These are phyloP conservation scores for Miichthys miiuy DNA, from an alignment of 2,797 vertebrate genomes.

Conservation along the genomic window DNA sequence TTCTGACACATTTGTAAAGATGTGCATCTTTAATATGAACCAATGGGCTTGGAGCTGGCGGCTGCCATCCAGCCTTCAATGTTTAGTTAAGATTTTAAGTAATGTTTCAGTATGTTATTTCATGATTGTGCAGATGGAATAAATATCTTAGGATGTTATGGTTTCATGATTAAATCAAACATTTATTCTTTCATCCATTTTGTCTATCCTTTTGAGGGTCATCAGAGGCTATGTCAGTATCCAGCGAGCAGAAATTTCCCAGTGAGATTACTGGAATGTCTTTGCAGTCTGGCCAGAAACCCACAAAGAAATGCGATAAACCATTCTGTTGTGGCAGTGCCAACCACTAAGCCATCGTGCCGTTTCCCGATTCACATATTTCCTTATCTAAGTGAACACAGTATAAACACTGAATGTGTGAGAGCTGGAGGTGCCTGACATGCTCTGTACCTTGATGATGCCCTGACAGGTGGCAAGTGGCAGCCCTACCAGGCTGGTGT, in stretches of 20 bases:
- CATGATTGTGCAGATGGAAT: not conserved
- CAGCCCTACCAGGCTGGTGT: slow-evolving; percentile 88
- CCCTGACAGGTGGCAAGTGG: slow-evolving; percentile 97
- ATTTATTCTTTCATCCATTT: not conserved
- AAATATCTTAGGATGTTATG: not conserved
- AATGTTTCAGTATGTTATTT: not conserved
- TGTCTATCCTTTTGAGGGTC: not conserved
- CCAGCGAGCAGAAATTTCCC: too few species aligned
- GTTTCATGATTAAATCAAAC: slow-evolving; percentile 6
- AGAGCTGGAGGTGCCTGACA: not conserved
- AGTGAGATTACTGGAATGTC: too few species aligned
- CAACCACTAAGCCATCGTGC: not conserved
- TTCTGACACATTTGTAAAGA: not conserved
- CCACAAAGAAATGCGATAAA: not conserved
- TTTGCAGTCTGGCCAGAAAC: not conserved
- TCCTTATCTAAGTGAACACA: not conserved
- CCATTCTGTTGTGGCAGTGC: not conserved
- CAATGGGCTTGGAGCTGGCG: not conserved
- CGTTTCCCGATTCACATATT: not conserved
- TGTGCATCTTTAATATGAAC: not conserved
- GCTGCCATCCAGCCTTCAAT: too few species aligned
- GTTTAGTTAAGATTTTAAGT: not conserved
- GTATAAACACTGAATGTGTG: slow-evolving; percentile 1
- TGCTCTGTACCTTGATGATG: slow-evolving; percentile 92
- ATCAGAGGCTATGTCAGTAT: slow-evolving; percentile 2